Percentiles rank a stretch among this genome's conserved stretches.
phyloP scores from a whole-genome alignment of 2,113 vertebrate species.

The Uria aalge region DNA sequence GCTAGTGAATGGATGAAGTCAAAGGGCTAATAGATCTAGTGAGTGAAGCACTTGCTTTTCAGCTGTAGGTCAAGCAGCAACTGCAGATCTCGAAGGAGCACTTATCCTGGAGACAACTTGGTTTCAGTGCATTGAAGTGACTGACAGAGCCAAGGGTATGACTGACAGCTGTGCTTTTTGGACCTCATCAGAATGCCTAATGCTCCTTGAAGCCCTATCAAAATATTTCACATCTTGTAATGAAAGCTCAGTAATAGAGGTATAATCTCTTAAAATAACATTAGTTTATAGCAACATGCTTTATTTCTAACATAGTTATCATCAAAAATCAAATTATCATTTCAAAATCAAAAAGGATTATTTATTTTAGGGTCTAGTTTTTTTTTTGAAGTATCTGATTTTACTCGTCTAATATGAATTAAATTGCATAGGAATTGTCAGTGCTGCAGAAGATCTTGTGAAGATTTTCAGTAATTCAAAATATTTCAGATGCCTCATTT shows the following conservation, averaged over 20 bases:
- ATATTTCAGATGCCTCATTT: background rate
- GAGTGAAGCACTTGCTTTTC: constrained; percentile 48
- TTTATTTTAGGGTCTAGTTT: background rate
- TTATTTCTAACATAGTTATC: background rate
- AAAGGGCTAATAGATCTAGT: constrained; percentile 67
- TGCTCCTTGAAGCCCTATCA: constrained; percentile 35
- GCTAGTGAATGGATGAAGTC: constrained; percentile 58
- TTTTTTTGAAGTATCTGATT: background rate
- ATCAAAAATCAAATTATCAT: no score
- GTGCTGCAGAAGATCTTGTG: background rate
- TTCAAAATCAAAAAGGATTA: background rate
- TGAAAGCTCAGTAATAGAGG: background rate
- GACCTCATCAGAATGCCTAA: constrained; percentile 6
- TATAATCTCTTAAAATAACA: background rate
- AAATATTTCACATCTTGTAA: constrained; percentile 26
- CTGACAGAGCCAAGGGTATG: constrained; percentile 41
- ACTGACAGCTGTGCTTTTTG: constrained; percentile 70
- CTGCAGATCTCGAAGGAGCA: constrained; percentile 53
- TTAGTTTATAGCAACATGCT: background rate
- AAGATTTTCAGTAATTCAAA: background rate
- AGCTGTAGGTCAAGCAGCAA: constrained; percentile 55
- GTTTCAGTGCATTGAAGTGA: constrained; percentile 33
- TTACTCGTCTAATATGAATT: background rate
- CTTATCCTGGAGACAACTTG: constrained; percentile 63
- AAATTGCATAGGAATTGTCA: background rate